Evolutionary conservation across 2,113 vertebrate genomes (phyloP).

Genomic region (Chauna torquata): DNA sequence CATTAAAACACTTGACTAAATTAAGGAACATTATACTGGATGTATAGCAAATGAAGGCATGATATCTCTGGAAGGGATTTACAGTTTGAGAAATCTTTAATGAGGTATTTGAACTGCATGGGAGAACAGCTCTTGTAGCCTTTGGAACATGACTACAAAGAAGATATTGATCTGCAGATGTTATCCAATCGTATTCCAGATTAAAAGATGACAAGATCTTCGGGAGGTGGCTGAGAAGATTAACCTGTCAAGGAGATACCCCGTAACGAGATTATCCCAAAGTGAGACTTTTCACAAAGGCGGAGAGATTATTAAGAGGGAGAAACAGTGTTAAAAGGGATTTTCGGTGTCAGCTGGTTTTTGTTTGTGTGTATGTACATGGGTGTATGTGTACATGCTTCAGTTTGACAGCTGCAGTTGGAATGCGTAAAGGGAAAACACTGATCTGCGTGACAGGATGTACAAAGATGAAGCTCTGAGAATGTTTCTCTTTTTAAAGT

Average conservation of each 20-base stretch:
- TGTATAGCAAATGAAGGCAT: slow-evolving; percentile 23
- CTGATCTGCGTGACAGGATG: neutral
- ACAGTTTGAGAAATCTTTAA: slow-evolving; percentile 61
- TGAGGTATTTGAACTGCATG: slow-evolving; percentile 51
- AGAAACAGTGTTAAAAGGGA: neutral
- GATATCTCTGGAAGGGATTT: slow-evolving; percentile 59
- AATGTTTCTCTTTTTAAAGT: neutral
- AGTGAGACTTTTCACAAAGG: slow-evolving; percentile 9
- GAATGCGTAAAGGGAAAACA: neutral
- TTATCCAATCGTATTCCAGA: slow-evolving; percentile 58
- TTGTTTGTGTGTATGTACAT: neutral
- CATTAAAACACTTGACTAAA: slow-evolving; percentile 55
- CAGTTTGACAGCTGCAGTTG: neutral
- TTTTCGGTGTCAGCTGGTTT: neutral
- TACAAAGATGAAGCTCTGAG: neutral
- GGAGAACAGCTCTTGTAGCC: slow-evolving; percentile 31
- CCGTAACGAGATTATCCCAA: slow-evolving; percentile 24
- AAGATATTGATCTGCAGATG: slow-evolving; percentile 47
- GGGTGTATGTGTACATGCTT: fast-evolving
- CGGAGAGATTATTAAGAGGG: slow-evolving; percentile 5
- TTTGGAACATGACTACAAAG: slow-evolving; percentile 46
- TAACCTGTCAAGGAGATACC: slow-evolving; percentile 42
- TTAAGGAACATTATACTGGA: slow-evolving; percentile 33
- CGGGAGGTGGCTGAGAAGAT: slow-evolving; percentile 36
- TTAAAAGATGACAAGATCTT: slow-evolving; percentile 63